Base-by-base conservation (phyloP, 2,797 vertebrate species). In the Hyperoplus lanceolatus region DNA sequence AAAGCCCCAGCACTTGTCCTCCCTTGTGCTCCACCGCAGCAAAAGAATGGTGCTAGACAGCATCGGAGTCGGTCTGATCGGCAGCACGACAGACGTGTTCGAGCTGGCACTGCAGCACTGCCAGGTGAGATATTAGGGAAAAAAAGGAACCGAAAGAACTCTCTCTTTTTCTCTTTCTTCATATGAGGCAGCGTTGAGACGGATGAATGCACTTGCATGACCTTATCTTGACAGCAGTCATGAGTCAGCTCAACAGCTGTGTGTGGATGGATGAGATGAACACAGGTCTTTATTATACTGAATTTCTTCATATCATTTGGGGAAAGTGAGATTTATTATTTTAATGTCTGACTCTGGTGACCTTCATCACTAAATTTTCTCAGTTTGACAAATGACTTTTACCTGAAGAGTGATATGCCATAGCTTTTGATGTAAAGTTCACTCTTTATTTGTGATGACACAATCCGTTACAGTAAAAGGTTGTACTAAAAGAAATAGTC, bases 1-100 rank as follows among this genome's bases (percentile, higher is more conserved):
- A 0, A 90, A 77, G 45, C 93, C 96, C 0, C 92, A 93, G 60
- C 95, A 96, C 38, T 84, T 97, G 77, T 95, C 96, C 3, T 82
- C 94, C 0, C 80, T 83, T 0, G 95, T 96, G 71, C 77, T 96
- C 15, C 92, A 93, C n/a, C 93, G 96, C 48, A 97, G 97, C 86
- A 97, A 97, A 81, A 95, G 97, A 62, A 98, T 97, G 97, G 94
- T 97, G 82, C 92, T 97, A 6, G 97, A 98, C 93, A 97, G 92
- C 93, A 93, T 97, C 0, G 97, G 97, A 0, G 97, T 97, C 2
- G 96, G 97, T 43, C 90, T 98, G 0, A 86, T 97, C 60, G 97
- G 97, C 61, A 97, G 96, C 93, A 97, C 94, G 0, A 97, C 96
- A 0, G 85, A 91, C 0, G 97, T 97, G 56, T 97, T 97, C 43